Evolutionary conservation across 2,113 vertebrate genomes (phyloP), one percentile per base, ranked within the genome.

Genomic region (Thamnaconus septentrionalis): DNA sequence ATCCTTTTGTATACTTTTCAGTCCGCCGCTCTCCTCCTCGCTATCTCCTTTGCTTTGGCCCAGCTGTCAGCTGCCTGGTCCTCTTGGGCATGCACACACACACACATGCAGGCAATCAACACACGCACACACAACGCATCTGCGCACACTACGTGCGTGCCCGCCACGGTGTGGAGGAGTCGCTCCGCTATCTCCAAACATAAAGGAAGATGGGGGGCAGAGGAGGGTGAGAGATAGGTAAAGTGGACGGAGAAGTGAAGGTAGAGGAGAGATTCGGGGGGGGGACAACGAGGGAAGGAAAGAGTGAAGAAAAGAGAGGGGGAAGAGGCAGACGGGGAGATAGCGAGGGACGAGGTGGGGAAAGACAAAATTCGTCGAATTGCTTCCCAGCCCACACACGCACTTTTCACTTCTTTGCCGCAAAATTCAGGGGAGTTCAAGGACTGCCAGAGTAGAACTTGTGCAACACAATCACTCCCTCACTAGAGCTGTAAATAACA

Each of bases 131-230:
- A 88, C 79, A 85, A 68, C 91, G 91, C 91, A 92, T 92, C 92
- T 90, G 67, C 90, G 90, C 91, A 87, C 79, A 89, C 92, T 90
- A 66, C 90, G 90, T 91, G 86, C 79, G 89, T 92, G 83, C 92
- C 94, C 92, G 92, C 92, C 91, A 91, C 86, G 90, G 78, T 81
- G 75, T 76, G 86, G 88, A 87, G 90, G 91, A 92, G 89, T 89
- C 69, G 55, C 78, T 78, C 75, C 41, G n/a, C 82, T 85, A 88
- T 89, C 89, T 88, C 88, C 88, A 92, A 92, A 93, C 88, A 87
- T 88, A 91, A 93, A 92, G 92, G 73, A 66, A 86, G 85, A 82
- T 83, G 87, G 88, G 90, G 91, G 91, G 85, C 75, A 83, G 82
- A 66, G 69, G 71, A 75, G 1, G 79, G 78, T 78, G 77, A 69